phyloP scores from a whole-genome alignment of 2,113 vertebrate genomes.

The Bos javanicus region DNA sequence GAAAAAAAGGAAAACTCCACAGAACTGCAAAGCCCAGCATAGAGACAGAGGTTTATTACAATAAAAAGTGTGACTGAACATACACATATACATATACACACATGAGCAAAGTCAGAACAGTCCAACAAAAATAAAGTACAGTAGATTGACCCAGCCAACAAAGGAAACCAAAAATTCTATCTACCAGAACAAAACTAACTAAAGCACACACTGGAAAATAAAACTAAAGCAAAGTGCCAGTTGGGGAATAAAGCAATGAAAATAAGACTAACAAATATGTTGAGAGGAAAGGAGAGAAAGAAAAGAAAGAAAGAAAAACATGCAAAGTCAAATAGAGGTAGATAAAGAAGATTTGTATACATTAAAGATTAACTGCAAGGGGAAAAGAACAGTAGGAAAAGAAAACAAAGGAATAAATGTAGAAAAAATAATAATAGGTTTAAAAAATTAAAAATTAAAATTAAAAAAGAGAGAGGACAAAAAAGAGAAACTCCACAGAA shows the following conservation, averaged over 20 bases:
- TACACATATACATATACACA: neutral
- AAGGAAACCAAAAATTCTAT: neutral
- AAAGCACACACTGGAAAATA: neutral
- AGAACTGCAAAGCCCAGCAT: neutral
- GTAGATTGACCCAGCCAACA: fast-evolving
- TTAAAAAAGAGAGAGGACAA: neutral
- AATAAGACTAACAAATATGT: neutral
- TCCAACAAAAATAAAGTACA: neutral
- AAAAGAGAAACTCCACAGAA: neutral
- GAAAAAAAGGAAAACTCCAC: neutral
- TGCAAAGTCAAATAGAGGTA: neutral
- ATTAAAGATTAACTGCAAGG: neutral
- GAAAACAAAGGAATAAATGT: neutral
- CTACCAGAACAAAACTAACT: neutral
- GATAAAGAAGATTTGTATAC: neutral
- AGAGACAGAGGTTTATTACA: neutral
- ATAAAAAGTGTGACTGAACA: neutral
- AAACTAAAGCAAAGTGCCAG: neutral
- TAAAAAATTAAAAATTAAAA: neutral
- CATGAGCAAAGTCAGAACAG: neutral
- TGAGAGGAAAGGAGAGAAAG: neutral
- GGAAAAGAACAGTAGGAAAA: neutral
- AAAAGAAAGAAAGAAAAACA: neutral
- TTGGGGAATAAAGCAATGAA: neutral
- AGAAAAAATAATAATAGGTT: neutral